Evolutionary conservation across 2,113 vertebrate species (phyloP), one percentile per base, ranked within the genome.

Genomic region (Bettongia penicillata): DNA sequence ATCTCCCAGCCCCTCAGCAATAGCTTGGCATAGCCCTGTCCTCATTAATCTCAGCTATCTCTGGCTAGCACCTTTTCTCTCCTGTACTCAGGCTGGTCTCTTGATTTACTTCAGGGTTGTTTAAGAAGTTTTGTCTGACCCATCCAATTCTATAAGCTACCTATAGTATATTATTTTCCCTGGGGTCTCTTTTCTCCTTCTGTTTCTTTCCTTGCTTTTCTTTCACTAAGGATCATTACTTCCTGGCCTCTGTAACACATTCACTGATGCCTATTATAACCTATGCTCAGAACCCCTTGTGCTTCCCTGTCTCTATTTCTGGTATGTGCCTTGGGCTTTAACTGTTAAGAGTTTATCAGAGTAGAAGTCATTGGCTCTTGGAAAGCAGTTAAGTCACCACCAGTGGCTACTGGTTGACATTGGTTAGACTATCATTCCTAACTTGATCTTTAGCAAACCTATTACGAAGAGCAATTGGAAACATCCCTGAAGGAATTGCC

Each of bases 11-110:
- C 55, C 57, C 1, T 2, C 8, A 49, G 61, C 68, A 93, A 91
- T 53, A 93, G 43, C 12, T 0, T 53, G 84, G 77, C 8, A 51
- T 12, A 37, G 93, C 16, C n/a, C 55, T 23, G 7, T 2, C 0
- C 52, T 96, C 93, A 91, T 94, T 37, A 57, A 97, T 95, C 97
- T 97, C 92, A 0, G 1, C 91, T 97, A 96, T 96, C 95, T 95
- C 50, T 93, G 89, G 93, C 90, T 0, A 0, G 49, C 94, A 95
- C 94, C 94, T 97, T 92, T 6, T 55, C 92, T 25, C 91, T 91
- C 26, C 96, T 49, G 0, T 23, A 93, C 47, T 31, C 89, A 3
- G 1, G 94, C 52, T 0, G 0, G 47, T 5, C 2, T 50, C 92
- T n/a, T 28, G 93, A 51, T 25, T 49, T 84, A 92, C 77, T 0